Evolutionary conservation across 2,113 vertebrate genomes (phyloP), one percentile per base, ranked within the genome.

Genomic region (Gymnogyps californianus): DNA sequence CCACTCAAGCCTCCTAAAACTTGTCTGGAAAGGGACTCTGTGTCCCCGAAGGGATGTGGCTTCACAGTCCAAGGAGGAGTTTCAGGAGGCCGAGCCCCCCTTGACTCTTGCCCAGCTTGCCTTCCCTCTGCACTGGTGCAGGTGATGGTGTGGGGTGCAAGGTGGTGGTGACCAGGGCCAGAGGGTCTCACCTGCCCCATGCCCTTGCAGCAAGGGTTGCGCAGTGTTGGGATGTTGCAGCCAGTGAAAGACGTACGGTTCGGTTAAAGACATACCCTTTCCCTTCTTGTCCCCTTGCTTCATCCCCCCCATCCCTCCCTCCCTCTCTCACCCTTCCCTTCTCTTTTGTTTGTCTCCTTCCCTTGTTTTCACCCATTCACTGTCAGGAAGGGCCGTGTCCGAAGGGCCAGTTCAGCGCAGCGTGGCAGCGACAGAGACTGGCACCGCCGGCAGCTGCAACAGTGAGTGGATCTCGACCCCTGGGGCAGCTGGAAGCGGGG

Each of bases 381-480:
- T 98, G 98, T 98, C 98, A 98, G 98, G 98, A 98, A 98, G 97
- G 98, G 98, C 98, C 96, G 81, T 93, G 87, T 93, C 98, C 79
- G 98, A 98, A 94, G 98, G 98, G 98, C 96, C 97, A 95, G 64
- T 62, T 96, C 97, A 95, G 96, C 98, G 46, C 97, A 94, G 95
- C 97, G 77, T 98, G 98, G 98, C 98, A 98, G 90, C 98, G 93
- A 94, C 98, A 97, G 95, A 97, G 98, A 97, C 98, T 98, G 85
- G 97, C 97, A 95, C 97, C 97, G 8, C 71, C 97, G 59, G 92
- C 98, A 92, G 97, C 98, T 97, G 97, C 97, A 98, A 96, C 98
- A 98, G 98, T 98, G 98, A 98, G 98, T 96, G 97, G 57, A 97
- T 97, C 97, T 96, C 7, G 3, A 95, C 52, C 96, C 94, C 89